Evolutionary conservation across 2,113 vertebrate species (phyloP).

Genomic region (Lanius collurio): DNA sequence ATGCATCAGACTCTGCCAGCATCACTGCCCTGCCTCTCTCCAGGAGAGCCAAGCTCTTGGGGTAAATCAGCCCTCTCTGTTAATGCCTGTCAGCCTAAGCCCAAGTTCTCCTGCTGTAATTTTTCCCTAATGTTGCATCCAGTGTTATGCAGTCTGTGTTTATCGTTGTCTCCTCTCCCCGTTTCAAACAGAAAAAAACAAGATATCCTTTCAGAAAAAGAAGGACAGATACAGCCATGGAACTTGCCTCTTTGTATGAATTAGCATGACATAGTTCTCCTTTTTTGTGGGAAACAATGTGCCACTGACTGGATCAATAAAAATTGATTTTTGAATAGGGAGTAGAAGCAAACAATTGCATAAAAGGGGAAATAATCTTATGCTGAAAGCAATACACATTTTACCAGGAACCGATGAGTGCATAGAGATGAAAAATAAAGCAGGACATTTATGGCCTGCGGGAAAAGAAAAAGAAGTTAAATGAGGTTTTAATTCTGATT

Average conservation of each 20-base stretch:
- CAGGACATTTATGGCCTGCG: not conserved
- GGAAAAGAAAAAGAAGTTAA: not conserved
- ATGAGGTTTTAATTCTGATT: slow-evolving; percentile 31
- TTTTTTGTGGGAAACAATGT: slow-evolving; percentile 35
- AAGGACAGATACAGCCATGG: not conserved
- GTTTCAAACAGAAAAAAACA: not conserved
- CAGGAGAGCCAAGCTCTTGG: not conserved
- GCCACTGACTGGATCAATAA: slow-evolving; percentile 19
- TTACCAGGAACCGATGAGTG: slow-evolving; percentile 21
- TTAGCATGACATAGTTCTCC: not conserved
- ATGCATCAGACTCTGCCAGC: not conserved
- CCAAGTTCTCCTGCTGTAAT: not conserved
- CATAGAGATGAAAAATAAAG: not conserved
- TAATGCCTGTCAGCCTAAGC: not conserved
- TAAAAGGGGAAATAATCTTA: slow-evolving; percentile 42
- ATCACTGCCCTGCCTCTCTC: not conserved
- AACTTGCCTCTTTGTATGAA: not conserved
- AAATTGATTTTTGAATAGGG: slow-evolving; percentile 60
- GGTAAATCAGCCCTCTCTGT: not conserved
- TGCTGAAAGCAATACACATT: slow-evolving; percentile 43
- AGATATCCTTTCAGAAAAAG: not conserved
- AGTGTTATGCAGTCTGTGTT: not conserved
- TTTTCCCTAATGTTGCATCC: not conserved
- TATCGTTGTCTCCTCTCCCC: not conserved
- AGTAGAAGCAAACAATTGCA: slow-evolving; percentile 50